Base-by-base conservation (phyloP, 2,888 invertebrate genomes). In the Acleris sparsana region DNA sequence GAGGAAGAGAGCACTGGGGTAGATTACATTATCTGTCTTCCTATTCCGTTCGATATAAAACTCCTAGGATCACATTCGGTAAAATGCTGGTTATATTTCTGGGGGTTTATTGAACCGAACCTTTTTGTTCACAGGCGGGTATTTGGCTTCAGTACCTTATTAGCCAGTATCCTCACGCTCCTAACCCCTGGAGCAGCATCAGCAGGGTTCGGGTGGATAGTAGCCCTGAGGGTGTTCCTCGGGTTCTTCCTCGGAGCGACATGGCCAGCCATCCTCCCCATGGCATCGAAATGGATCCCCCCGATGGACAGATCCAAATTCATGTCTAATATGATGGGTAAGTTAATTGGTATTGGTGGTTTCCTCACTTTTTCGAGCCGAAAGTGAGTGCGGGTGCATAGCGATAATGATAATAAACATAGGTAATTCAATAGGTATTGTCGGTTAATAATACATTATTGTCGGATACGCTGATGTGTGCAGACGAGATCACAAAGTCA, bases 261-360 rank as follows among this genome's bases (percentile, higher is more conserved):
- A 9, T 99, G 98, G 96, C 99, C 99, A 0, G 97, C 98, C 6
- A 97, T 98, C 79, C 97, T 97, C 68, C 97, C 97, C 5, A 95
- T 99, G 94, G 97, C 97, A 48, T 97, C 98, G 7, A 95, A 96
- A 71, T 99, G 99, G 99, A 97, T 98, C 67, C 98, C 98, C 7
- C 98, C 98, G 13, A 94, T 96, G 93, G 98, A 99, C 83, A 94
- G 98, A 72, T 97, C 97, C 52, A 97, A 97, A 85, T 97, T 99
- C 85, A 97, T 98, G 85, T 96, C 98, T 9, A 96, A 97, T 79
- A 97, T 97, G 96, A 97, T 97, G 96, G 97, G 96, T 96, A 85
- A 93, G 93, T 88, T 16, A 7, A 18, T 29, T 53, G 25, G 18
- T 53, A 4, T 13, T 39, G 3, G 33, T 53, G 53, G 53, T 53